Conservation (phyloP, 2,888 invertebrate species). For the Ptychoptera contaminata region DNA sequence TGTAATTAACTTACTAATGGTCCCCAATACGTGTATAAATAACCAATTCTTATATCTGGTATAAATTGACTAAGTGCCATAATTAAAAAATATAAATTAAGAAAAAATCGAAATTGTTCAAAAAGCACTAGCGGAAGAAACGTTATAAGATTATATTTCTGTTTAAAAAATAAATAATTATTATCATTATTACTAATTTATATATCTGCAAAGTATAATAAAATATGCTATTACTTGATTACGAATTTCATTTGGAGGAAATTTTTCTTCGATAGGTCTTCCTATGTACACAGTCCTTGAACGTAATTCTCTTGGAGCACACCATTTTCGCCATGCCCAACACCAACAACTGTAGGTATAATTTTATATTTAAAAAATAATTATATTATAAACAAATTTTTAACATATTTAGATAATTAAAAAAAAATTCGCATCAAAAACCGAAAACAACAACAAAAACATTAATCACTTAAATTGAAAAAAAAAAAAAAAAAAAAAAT, state of each 20-base stretch:
- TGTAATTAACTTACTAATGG: conserved; percentile 48
- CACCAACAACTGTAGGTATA: conserved; percentile 53
- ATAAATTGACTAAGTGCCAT: conserved; percentile 99
- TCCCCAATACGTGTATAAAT: conserved; percentile 98
- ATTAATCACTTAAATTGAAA: neutral
- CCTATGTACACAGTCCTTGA: conserved; percentile 66
- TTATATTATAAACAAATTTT: neutral
- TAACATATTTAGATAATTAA: neutral
- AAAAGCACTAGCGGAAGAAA: conserved; percentile 85
- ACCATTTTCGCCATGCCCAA: conserved; percentile 55
- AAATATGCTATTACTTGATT: conserved; percentile 48
- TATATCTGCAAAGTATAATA: neutral
- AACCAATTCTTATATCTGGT: conserved; percentile 90
- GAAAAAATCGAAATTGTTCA: conserved; percentile 97
- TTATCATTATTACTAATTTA: neutral
- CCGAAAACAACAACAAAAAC: neutral
- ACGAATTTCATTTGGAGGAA: conserved; percentile 87
- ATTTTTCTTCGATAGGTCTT: conserved; percentile 61
- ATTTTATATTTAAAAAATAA: conserved; percentile 10
- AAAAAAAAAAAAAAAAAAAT: conserved; percentile 2
- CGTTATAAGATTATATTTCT: conserved; percentile 90
- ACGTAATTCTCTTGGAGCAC: conserved; percentile 55
- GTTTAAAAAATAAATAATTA: conserved; percentile 11
- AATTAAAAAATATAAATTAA: conserved; percentile 93
- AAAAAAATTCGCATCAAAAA: conserved; percentile 3